These are phyloP conservation scores for Gymnosoma rotundatum DNA, from an alignment of 2,888 invertebrate genomes.

Conservation along the genomic window DNA sequence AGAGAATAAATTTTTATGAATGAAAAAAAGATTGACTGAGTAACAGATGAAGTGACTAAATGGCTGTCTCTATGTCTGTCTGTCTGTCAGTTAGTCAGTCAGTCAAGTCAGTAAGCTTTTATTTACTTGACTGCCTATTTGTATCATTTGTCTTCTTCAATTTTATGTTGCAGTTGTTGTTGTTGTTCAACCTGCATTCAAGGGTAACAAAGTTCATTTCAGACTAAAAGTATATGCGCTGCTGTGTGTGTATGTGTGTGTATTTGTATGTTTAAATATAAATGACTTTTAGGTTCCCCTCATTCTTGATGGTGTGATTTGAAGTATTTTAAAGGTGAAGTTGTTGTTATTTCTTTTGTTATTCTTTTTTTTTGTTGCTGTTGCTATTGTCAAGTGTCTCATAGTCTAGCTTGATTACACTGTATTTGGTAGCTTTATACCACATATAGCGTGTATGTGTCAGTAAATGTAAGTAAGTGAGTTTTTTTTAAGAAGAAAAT, in stretches of 20 bases:
- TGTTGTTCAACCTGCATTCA: conserved; percentile 65
- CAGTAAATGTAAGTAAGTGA: conserved; percentile 7
- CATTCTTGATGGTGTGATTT: conserved; percentile 69
- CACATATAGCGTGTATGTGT: background rate
- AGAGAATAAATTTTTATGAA: conserved; percentile 22
- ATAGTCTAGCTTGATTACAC: conserved; percentile 57
- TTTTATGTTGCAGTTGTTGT: conserved; percentile 19
- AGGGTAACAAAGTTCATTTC: conserved; percentile 70
- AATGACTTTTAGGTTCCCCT: conserved; percentile 60
- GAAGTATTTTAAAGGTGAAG: conserved; percentile 70
- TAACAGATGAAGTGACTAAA: conserved; percentile 7
- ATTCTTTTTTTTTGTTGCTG: conserved; percentile 41
- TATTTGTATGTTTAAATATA: background rate
- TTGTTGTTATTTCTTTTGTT: conserved; percentile 54
- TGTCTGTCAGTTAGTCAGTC: background rate
- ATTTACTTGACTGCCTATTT: conserved; percentile 8
- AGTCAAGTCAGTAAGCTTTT: background rate
- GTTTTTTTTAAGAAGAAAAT: conserved; percentile 16
- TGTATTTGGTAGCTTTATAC: conserved; percentile 1
- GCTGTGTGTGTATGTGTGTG: conserved; percentile 1
- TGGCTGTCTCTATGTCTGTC: background rate
- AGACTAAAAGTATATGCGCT: background rate
- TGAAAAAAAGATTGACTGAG: conserved; percentile 17
- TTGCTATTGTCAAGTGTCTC: conserved; percentile 58
- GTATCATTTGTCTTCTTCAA: conserved; percentile 44